Percentiles rank a stretch among this genome's conserved stretches.
Conservation (phyloP, 2,113 vertebrate genomes). For the Podocnemis expansa region DNA sequence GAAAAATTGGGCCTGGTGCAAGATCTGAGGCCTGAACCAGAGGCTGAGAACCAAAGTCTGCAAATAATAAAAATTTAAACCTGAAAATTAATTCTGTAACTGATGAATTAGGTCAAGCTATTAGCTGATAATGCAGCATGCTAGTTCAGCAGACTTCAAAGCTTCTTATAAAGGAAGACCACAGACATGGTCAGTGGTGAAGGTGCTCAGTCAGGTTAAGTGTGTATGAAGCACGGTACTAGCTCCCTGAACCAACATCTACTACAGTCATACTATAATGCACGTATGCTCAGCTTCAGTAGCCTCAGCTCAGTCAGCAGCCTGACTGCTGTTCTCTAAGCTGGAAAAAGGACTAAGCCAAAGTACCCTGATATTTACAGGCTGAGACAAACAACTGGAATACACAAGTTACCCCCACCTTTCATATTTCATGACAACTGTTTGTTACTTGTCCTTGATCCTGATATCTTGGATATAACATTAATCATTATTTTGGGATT, state of each 20-base stretch:
- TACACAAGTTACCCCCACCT: not conserved
- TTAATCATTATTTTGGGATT: not conserved
- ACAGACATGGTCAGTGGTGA: not conserved
- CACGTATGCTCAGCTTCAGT: not conserved
- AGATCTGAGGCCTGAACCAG: not conserved
- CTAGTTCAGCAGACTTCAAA: not conserved
- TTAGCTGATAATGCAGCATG: not conserved
- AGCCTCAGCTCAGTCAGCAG: not conserved
- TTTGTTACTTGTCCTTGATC: not conserved
- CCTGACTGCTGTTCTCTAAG: not conserved
- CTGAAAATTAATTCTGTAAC: not conserved
- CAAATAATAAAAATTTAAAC: not conserved
- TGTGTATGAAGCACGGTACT: not conserved
- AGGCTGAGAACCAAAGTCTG: not conserved
- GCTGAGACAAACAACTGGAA: not conserved
- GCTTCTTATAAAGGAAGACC: no score
- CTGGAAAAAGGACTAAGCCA: not conserved
- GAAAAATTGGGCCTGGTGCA: not conserved
- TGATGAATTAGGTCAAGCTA: not conserved
- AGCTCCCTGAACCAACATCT: not conserved
- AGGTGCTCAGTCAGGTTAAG: not conserved
- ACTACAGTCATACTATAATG: not conserved
- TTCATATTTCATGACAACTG: not conserved
- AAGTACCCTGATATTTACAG: not conserved
- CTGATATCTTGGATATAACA: not conserved